These are phyloP conservation scores for Calliphora vicina DNA, from an alignment of 1,140 invertebrate species.

Conservation along the genomic window DNA sequence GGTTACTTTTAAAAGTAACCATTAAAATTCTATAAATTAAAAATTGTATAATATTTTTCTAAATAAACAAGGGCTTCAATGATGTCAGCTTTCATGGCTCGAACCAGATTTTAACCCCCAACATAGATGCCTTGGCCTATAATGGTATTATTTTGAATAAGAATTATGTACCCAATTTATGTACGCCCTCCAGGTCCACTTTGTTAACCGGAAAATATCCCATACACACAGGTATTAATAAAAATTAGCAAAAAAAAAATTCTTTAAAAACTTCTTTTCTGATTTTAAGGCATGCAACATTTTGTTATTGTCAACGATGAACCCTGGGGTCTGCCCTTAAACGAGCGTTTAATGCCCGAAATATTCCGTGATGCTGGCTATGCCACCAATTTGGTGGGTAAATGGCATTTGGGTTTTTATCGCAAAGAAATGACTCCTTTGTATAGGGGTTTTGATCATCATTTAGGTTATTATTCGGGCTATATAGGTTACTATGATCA, in stretches of 20 bases:
- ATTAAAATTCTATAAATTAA: too few species aligned
- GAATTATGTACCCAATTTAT: constrained; percentile 79
- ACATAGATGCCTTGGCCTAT: constrained; percentile 83
- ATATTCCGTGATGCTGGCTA: constrained; percentile 81
- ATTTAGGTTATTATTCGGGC: constrained; percentile 85
- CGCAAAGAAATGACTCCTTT: constrained; percentile 78
- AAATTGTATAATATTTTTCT: too few species aligned
- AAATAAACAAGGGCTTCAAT: constrained; percentile 90
- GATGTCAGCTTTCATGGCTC: constrained; percentile 92
- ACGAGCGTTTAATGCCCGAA: constrained; percentile 78
- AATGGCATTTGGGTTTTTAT: constrained; percentile 87
- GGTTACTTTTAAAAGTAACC: too few species aligned
- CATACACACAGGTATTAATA: constrained; percentile 73
- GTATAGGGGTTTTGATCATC: constrained; percentile 80
- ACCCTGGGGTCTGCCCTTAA: constrained; percentile 77
- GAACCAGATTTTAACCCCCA: constrained; percentile 83
- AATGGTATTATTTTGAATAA: constrained; percentile 79
- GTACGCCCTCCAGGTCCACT: constrained; percentile 79
- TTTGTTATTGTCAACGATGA: constrained; percentile 76
- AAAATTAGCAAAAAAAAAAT: neutral
- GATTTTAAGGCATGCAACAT: constrained; percentile 78
- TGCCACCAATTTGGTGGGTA: constrained; percentile 83
- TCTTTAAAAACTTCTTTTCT: neutral
- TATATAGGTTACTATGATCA: constrained; percentile 87
- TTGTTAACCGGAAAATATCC: constrained; percentile 86